Evolutionary conservation across 2,113 vertebrate genomes (phyloP).

Genomic region (Elachura formosa): DNA sequence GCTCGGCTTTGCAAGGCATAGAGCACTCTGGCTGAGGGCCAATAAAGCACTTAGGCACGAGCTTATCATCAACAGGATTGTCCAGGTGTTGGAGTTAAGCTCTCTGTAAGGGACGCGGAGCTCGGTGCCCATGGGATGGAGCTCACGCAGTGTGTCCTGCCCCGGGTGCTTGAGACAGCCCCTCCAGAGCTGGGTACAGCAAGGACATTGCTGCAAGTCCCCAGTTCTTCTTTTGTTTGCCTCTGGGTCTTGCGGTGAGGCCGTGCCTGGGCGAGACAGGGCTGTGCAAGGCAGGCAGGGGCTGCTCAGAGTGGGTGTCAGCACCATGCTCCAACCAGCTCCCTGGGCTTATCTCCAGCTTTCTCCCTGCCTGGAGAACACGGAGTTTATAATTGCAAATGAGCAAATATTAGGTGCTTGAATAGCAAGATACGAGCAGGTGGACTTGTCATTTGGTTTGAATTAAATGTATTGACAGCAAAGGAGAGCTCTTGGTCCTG

Average conservation of each 20-base stretch:
- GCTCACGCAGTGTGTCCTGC: neutral
- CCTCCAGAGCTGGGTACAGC: neutral
- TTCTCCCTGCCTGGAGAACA: neutral
- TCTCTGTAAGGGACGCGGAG: neutral
- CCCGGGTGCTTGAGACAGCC: neutral
- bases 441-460: neutral
- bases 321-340: neutral
- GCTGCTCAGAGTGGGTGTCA: neutral
- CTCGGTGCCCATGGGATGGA: neutral
- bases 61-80: slow-evolving; percentile 55
- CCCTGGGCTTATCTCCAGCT: neutral
- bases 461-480: neutral
- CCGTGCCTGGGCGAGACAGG: neutral
- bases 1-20: slow-evolving; percentile 18
- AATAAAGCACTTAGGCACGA: slow-evolving; percentile 54
- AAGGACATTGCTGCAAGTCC: neutral
- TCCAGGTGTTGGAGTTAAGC: slow-evolving; percentile 51
- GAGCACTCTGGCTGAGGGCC: slow-evolving; percentile 29
- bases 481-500: neutral
- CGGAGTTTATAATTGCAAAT: neutral
- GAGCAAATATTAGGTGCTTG: neutral
- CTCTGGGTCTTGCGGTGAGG: neutral
- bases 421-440: neutral
- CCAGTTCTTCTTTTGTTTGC: neutral
- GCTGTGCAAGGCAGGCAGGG: neutral